Evolutionary conservation across 1,140 invertebrate species (phyloP).

Genomic region (Aphis craccivora): DNA sequence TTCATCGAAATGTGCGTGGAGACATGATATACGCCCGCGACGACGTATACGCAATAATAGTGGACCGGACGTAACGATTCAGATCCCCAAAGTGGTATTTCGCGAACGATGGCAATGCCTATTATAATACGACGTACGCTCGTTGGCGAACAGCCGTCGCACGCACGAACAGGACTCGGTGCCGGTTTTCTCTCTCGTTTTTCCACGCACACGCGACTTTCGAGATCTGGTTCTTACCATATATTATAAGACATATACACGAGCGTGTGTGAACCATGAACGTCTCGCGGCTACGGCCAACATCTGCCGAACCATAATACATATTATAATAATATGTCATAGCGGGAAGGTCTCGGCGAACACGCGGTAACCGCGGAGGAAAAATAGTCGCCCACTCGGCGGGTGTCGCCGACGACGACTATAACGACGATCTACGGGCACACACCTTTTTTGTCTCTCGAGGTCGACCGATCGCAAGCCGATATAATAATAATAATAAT

Average conservation of each 20-base stretch:
- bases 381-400: constrained; percentile 49
- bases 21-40: background rate
- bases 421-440: background rate
- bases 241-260: background rate
- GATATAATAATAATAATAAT: background rate
- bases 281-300: background rate
- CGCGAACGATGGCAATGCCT: background rate
- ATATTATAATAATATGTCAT: constrained; percentile 32
- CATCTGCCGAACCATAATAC: constrained; percentile 34
- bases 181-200: constrained; percentile 7
- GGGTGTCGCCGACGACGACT: constrained; percentile 20
- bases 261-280: background rate
- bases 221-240: constrained; percentile 29
- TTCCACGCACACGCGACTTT: background rate
- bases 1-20: background rate
- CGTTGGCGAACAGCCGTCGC: background rate
- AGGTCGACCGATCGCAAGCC: constrained; percentile 34
- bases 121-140: background rate
- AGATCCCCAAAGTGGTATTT: constrained; percentile 20
- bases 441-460: constrained; percentile 50
- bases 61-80: background rate
- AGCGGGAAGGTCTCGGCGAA: background rate
- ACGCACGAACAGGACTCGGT: background rate
- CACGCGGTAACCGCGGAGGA: background rate
- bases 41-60: background rate